These are phyloP conservation scores for Propithecus deckenii DNA, from an alignment of 2,797 vertebrate genomes.

Conservation along the genomic window DNA sequence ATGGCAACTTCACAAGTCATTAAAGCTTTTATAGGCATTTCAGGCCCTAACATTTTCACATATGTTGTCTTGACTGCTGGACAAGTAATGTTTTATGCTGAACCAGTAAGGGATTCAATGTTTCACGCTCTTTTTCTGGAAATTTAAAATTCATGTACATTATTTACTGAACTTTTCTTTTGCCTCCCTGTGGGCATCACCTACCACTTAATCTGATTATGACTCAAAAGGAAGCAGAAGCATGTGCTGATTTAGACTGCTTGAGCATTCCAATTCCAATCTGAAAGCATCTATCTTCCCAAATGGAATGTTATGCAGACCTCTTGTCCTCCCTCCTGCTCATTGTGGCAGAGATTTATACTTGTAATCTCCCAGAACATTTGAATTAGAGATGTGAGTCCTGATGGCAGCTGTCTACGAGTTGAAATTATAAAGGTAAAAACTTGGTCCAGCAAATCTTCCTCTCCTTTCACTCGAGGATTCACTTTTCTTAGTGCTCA, in stretches of 20 bases:
- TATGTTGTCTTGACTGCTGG: neutral
- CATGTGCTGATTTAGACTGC: neutral
- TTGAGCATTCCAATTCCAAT: neutral
- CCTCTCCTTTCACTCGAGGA: neutral
- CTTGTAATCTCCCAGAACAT: neutral
- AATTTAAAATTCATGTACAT: neutral
- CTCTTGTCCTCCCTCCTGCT: neutral
- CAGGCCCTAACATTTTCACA: neutral
- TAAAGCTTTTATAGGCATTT: neutral
- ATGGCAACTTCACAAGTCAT: neutral
- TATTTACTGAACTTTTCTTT: slow-evolving; percentile 1
- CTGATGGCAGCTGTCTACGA: slow-evolving; percentile 8
- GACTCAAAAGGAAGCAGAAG: neutral
- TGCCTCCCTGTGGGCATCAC: neutral
- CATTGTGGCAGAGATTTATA: slow-evolving; percentile 37
- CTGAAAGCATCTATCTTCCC: neutral
- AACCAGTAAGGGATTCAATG: neutral
- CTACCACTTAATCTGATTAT: slow-evolving; percentile 23
- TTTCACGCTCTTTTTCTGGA: neutral
- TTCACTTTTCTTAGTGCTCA: neutral
- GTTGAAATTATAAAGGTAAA: slow-evolving; percentile 54
- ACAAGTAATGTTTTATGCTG: neutral
- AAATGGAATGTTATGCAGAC: neutral
- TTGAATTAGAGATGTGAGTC: slow-evolving; percentile 1
- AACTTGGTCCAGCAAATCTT: neutral